A percentile compares a stretch with the other conserved stretches of the same genome.
Evolutionary conservation across 2,113 vertebrate genomes (phyloP).

Genomic region (Okapia johnstoni): DNA sequence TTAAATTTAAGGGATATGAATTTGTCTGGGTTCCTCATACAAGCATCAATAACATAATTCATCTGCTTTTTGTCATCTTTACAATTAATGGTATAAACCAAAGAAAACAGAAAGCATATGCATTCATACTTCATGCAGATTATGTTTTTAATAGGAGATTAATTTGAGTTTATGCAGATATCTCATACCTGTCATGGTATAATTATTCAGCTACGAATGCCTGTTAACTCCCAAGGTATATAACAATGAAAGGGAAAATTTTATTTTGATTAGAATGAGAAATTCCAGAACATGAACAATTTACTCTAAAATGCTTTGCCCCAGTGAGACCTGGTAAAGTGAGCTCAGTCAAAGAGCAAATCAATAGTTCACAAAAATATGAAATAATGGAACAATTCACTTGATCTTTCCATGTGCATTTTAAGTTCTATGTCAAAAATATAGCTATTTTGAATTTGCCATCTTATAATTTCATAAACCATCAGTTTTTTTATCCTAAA

Average conservation of each 20-base stretch:
- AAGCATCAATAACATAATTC: constrained; percentile 54
- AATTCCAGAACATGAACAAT: constrained; percentile 71
- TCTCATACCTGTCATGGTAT: constrained; percentile 66
- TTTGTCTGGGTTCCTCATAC: constrained; percentile 49
- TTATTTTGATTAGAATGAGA: constrained; percentile 63
- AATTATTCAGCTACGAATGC: constrained; percentile 67
- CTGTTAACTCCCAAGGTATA: constrained; percentile 63
- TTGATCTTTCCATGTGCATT: neutral
- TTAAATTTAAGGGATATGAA: constrained; percentile 64
- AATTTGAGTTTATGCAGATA: constrained; percentile 81
- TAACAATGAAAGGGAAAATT: constrained; percentile 51
- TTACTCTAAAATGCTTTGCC: constrained; percentile 37
- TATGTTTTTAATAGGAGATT: constrained; percentile 76
- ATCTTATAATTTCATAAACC: neutral
- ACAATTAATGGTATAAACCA: constrained; percentile 72
- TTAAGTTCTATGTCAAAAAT: neutral
- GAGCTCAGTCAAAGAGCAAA: neutral
- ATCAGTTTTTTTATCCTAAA: neutral
- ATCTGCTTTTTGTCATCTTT: constrained; percentile 81
- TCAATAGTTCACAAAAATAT: neutral
- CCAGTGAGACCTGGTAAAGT: neutral
- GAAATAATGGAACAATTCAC: neutral
- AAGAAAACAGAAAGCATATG: constrained; percentile 71
- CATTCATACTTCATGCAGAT: constrained; percentile 70
- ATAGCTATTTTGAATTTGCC: neutral